Evolutionary conservation across 2,797 vertebrate species (phyloP), one percentile per base, ranked within the genome.

Genomic region (Vireo griseus): DNA sequence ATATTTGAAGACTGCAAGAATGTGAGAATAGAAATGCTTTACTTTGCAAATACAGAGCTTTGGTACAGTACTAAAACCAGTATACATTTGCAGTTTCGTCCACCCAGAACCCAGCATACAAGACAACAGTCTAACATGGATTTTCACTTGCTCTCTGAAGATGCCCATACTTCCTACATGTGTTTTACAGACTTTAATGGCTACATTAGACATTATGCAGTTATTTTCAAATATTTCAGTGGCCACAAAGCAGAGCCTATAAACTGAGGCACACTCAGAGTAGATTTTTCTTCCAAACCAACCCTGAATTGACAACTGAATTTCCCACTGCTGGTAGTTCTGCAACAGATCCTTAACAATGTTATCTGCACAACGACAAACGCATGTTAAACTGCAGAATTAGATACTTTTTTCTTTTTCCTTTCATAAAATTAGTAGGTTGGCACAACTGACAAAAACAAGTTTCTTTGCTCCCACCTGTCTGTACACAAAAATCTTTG

Each of bases 341-440:
- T 26, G 4, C 13, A 80, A 24, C 29, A 67, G 51, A 91, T 35
- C 13, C 15, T 75, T 78, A 72, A 59, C 18, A 11, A 0, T 48
- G 19, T 6, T 48, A 50, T 7, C 28, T 57, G 29, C 47, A 29
- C 21, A 61, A 62, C 66, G 39, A 28, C 0, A 6, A 33, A 0
- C 13, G 12, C 16, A 72, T 0, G 0, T 51, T 40, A 44, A 39
- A 55, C 3, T 33, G 52, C 48, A 85, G 26, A 31, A 62, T n/a
- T 35, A 65, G 8, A 52, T 21, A 29, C 6, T 5, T 51, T 35
- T 33, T 58, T 52, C n/a, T 52, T 29, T 19, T 65, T 65, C 22
- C 45, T 66, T 78, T 52, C 52, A 37, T 37, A 66, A 59, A 59
- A 83, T 52, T 47, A 39, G 39, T 52, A 71, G 26, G 12, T 31